These are phyloP conservation scores for Aphrocallistes beatrix DNA, from an alignment of 37 sponge, comb jelly and placozoan species.

Conservation along the genomic window DNA sequence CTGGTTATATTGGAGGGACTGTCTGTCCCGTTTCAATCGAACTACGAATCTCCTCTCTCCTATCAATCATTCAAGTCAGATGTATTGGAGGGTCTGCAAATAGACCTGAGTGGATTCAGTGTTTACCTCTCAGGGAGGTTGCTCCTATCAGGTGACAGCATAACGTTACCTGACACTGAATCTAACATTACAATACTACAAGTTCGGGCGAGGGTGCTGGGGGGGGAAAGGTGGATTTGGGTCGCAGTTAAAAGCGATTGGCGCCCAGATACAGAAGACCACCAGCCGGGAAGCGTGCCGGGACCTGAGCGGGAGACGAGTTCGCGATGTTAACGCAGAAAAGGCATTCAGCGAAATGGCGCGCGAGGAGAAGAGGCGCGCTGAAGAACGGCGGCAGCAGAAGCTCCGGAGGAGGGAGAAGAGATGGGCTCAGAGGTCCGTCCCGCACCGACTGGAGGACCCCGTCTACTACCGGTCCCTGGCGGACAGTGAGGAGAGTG, in stretches of 20 bases:
- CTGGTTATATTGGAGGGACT: neutral
- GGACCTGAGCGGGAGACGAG: slow-evolving; percentile 84
- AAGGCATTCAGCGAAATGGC: slow-evolving; percentile 27
- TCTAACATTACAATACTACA: neutral
- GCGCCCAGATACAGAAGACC: slow-evolving; percentile 68
- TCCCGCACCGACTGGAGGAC: neutral
- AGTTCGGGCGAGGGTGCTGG: neutral
- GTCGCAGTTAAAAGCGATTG: slow-evolving; percentile 88
- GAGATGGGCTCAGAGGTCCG: neutral
- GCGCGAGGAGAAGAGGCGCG: neutral
- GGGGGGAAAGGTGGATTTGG: slow-evolving; percentile 67
- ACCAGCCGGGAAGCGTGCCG: slow-evolving; percentile 82
- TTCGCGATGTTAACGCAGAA: slow-evolving; percentile 83
- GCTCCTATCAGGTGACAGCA: neutral
- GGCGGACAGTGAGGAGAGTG: neutral
- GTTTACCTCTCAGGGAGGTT: neutral
- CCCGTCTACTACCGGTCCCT: neutral
- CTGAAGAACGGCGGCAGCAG: neutral
- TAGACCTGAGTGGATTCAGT: neutral
- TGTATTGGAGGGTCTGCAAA: neutral
- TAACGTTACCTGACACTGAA: neutral
- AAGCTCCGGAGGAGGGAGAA: neutral
- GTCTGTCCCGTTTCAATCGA: neutral
- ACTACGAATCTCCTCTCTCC: neutral
- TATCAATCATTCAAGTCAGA: neutral